phyloP scores from a whole-genome alignment of 1,140 invertebrate genomes.

The Aradophagus sp. region DNA sequence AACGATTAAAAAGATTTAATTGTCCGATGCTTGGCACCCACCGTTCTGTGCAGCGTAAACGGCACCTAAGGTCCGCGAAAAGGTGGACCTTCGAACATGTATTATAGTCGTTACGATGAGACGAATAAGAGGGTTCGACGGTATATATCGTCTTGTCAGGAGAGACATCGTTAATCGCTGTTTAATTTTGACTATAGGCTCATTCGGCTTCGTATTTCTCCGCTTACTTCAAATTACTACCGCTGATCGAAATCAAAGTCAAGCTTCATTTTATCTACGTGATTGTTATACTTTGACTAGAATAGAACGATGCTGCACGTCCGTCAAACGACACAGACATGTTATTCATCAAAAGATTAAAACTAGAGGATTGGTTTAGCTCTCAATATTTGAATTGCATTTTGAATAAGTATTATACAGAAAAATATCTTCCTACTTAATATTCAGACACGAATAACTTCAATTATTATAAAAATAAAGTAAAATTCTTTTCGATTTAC shows the following conservation, averaged over 20 bases:
- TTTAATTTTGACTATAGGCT: slow-evolving; percentile 11
- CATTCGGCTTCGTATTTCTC: background rate
- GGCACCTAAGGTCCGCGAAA: slow-evolving; percentile 23
- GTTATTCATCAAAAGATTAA: no score
- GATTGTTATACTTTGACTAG: no score
- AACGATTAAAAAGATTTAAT: slow-evolving; percentile 73
- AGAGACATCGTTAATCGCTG: slow-evolving; percentile 42
- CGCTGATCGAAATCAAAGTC: background rate
- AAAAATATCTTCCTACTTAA: no score
- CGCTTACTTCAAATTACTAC: background rate
- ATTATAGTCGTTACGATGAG: slow-evolving; percentile 54
- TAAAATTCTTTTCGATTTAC: no score
- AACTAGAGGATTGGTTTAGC: no score
- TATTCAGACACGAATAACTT: no score
- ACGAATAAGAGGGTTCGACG: slow-evolving; percentile 60
- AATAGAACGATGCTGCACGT: no score
- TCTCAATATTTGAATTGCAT: no score
- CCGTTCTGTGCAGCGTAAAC: slow-evolving; percentile 26
- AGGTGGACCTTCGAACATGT: slow-evolving; percentile 51
- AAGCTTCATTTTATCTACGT: background rate
- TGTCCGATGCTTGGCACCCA: slow-evolving; percentile 62
- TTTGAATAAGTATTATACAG: no score
- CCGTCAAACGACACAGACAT: no score
- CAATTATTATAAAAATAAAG: no score
- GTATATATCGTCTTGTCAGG: slow-evolving; percentile 57